Percentiles rank a stretch among this genome's conserved stretches.
These are phyloP conservation scores for Artibeus lituratus DNA, from an alignment of 2,797 vertebrate genomes.

Conservation along the genomic window DNA sequence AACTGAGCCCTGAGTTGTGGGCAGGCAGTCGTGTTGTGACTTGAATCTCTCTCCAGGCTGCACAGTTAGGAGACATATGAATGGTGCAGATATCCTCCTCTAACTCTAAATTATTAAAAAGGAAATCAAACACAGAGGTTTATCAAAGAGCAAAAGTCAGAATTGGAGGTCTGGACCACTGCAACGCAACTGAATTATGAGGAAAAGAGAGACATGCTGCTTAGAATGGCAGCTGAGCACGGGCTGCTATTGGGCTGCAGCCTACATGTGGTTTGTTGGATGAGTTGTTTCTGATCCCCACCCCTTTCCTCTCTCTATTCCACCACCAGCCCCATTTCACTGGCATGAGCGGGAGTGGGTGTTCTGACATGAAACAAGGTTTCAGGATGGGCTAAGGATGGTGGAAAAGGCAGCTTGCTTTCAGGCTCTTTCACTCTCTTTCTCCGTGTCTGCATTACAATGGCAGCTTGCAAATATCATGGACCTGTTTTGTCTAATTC, in stretches of 20 bases:
- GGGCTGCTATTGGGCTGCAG: neutral
- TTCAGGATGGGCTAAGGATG: neutral
- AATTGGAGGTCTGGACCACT: neutral
- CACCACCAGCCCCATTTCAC: neutral
- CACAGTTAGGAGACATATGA: neutral
- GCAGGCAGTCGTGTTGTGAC: neutral
- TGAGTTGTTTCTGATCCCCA: neutral
- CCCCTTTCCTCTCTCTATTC: neutral
- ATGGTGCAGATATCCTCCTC: neutral
- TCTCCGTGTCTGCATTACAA: neutral
- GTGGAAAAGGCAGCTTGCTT: neutral
- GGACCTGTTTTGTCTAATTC: neutral
- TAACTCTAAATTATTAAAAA: neutral
- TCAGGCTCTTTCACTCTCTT: neutral
- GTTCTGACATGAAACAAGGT: neutral
- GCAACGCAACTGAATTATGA: neutral
- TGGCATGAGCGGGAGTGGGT: neutral
- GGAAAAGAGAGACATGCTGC: neutral
- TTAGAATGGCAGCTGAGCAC: neutral
- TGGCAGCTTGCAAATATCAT: neutral
- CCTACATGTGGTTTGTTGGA: neutral
- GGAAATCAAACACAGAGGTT: neutral
- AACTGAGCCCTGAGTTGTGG: neutral
- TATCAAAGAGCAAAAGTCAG: neutral
- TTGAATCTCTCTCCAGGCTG: neutral